Evolutionary conservation across 2,888 invertebrate genomes (phyloP), one percentile per base, ranked within the genome.

Genomic region (Helicoverpa assulta): DNA sequence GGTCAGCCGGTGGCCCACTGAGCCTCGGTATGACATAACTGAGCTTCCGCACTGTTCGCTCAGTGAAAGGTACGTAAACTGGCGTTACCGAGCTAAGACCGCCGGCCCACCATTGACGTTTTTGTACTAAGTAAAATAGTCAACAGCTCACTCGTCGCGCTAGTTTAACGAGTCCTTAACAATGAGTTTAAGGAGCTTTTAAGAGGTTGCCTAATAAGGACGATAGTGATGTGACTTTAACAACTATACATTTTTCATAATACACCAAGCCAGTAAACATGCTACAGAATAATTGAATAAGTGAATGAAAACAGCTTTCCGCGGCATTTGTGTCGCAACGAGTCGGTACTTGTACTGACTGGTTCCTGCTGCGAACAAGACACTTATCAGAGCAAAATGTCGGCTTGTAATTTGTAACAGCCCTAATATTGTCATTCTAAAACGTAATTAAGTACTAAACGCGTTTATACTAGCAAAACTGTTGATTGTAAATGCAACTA

Each of bases 1-100:
- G 94, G 94, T 94, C 94, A 93, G 90, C 88, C 89, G 92, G 91
- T 95, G 95, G 91, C 94, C 94, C 92, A 94, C 89, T 93, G 89
- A 86, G 89, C 85, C 81, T 71, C 76, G 69, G 88, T 77, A 83
- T 95, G 94, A 95, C 93, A 94, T 95, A 95, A 95, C 91, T 63
- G 85, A 89, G 93, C 94, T 94, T 94, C 94, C 95, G 94, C 93
- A 91, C 86, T 88, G 86, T 85, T 85, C 78, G 86, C 79, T 69
- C 85, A 89, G 91, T 91, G 91, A 91, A 91, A 91, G 91, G 91
- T 86, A 83, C 85, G 82, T 75, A 73, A 76, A 74, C 72, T 74
- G 21, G 29, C 79, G 29, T 63, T 73, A 77, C 65, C 26, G 56
- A 75, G 21, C 63, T 67, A 73, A 72, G 40, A 37, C 63, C 68